A percentile compares a stretch with the other conserved stretches of the same genome.
Evolutionary conservation across 2,113 vertebrate species (phyloP).

Genomic region (Conger conger): DNA sequence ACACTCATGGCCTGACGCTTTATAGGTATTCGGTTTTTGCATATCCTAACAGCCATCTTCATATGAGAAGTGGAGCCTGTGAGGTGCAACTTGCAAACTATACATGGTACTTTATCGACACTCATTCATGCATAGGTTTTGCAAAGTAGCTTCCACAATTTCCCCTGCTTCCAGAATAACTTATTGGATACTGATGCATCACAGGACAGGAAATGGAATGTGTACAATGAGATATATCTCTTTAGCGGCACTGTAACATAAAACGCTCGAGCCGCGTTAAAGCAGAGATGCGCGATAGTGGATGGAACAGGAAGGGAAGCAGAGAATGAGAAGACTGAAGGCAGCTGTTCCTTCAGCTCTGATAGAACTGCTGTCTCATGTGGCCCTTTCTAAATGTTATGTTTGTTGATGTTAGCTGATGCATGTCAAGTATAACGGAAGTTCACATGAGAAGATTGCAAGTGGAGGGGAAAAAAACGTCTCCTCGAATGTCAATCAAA

Average conservation of each 20-base stretch:
- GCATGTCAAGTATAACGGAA: background rate
- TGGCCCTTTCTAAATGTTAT: background rate
- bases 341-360: background rate
- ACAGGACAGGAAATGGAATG: background rate
- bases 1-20: background rate
- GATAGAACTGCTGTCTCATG: background rate
- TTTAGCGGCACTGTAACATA: background rate
- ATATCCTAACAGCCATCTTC: background rate
- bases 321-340: background rate
- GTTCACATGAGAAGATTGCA: background rate
- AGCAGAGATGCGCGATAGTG: background rate
- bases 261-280: constrained; percentile 7
- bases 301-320: background rate
- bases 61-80: background rate
- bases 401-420: constrained; percentile 3
- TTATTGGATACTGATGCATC: constrained; percentile 2
- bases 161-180: background rate
- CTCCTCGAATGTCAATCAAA: background rate
- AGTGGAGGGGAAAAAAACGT: constrained; percentile 6
- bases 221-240: constrained; percentile 1
- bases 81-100: background rate
- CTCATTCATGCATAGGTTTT: background rate
- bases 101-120: background rate
- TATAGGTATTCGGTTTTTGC: background rate
- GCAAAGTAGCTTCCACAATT: background rate